These are phyloP conservation scores for Heliconius eleuchia DNA, from an alignment of 1,140 invertebrate genomes.

Conservation along the genomic window DNA sequence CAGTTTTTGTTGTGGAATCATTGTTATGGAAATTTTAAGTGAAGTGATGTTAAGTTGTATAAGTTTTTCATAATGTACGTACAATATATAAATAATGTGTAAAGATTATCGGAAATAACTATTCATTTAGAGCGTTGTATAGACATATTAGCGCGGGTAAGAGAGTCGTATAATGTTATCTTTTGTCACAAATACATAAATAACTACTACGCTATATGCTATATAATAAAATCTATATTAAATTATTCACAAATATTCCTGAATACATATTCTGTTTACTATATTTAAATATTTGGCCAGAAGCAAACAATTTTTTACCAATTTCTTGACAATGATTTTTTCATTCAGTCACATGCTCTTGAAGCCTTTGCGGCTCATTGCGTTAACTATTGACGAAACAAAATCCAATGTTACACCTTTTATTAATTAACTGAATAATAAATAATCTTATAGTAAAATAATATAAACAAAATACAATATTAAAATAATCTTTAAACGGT, in stretches of 20 bases:
- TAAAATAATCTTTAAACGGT: neutral
- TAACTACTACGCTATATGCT: neutral
- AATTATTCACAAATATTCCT: slow-evolving; percentile 14
- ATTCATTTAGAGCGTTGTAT: slow-evolving; percentile 54
- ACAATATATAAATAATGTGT: slow-evolving; percentile 42
- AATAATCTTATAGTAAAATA: neutral
- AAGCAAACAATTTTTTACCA: slow-evolving; percentile 35
- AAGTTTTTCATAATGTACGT: slow-evolving; percentile 26
- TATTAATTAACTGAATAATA: neutral
- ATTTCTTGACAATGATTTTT: slow-evolving; percentile 17
- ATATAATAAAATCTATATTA: neutral
- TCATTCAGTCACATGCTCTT: slow-evolving; percentile 53
- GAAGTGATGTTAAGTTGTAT: slow-evolving; percentile 46
- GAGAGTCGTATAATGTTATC: neutral
- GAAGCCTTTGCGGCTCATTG: slow-evolving; percentile 50
- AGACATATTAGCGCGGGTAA: slow-evolving; percentile 22
- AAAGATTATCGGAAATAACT: slow-evolving; percentile 67
- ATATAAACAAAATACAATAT: neutral
- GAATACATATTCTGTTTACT: neutral
- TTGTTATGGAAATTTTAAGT: slow-evolving; percentile 70
- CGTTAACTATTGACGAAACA: slow-evolving; percentile 45
- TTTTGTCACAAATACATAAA: slow-evolving; percentile 6
- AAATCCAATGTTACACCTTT: slow-evolving; percentile 44
- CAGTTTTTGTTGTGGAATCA: slow-evolving; percentile 68
- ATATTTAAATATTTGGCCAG: neutral